phyloP scores from a whole-genome alignment of 2,888 invertebrate genomes.

The Dastarcus helophoroides region DNA sequence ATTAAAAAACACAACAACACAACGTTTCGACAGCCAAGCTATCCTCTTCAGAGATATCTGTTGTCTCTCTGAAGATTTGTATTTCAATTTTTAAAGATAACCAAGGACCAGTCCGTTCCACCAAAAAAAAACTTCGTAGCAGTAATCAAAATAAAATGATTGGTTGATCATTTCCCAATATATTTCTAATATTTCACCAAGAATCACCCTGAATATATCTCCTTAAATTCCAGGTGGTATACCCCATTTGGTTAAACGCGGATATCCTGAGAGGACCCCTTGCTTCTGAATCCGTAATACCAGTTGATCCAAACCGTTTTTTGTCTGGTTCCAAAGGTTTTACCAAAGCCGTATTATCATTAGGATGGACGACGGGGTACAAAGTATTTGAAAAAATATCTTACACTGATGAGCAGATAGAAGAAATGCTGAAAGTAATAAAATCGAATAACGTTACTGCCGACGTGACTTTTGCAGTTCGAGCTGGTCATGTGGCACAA shows the following conservation, averaged over 20 bases:
- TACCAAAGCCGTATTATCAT: constrained; percentile 56
- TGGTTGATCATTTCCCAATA: too few species aligned
- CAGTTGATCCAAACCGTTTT: constrained; percentile 56
- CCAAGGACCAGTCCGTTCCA: too few species aligned
- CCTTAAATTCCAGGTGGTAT: constrained; percentile 44
- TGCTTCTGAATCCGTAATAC: constrained; percentile 37
- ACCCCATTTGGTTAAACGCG: constrained; percentile 80
- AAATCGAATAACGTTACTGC: constrained; percentile 46
- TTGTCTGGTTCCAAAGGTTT: constrained; percentile 46
- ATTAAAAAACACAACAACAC: too few species aligned
- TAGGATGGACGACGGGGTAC: constrained; percentile 71
- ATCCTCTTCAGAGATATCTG: too few species aligned
- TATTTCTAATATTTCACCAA: too few species aligned
- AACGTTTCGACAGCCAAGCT: too few species aligned
- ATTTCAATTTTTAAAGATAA: too few species aligned
- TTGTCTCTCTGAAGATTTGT: too few species aligned
- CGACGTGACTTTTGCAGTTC: constrained; percentile 68
- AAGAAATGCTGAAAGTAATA: constrained; percentile 54
- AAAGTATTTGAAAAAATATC: constrained; percentile 35
- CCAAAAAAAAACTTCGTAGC: too few species aligned
- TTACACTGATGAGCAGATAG: constrained; percentile 53
- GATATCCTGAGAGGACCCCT: constrained; percentile 73
- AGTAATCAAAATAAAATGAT: too few species aligned
- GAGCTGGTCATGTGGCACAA: constrained; percentile 57
- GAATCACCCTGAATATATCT: too few species aligned